These are phyloP conservation scores for Crypturellus undulatus DNA, from an alignment of 2,113 vertebrate genomes.

Conservation along the genomic window DNA sequence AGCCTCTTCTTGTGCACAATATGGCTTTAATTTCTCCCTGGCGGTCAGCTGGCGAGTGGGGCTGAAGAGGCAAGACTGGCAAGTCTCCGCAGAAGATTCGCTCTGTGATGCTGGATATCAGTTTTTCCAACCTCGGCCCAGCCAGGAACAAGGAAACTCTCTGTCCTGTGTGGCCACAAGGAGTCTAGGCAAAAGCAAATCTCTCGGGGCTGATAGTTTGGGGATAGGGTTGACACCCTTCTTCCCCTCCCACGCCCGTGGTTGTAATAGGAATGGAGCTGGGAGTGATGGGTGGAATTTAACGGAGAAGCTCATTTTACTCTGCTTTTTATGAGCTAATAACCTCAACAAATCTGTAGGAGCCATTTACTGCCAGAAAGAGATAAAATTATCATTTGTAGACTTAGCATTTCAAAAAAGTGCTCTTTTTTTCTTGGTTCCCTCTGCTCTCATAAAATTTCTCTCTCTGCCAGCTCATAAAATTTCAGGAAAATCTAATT, in stretches of 20 bases:
- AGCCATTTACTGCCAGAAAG: conserved; percentile 5
- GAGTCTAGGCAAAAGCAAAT: background rate
- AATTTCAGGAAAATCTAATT: conserved; percentile 44
- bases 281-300: background rate
- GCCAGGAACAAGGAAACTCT: background rate
- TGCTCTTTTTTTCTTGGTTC: background rate
- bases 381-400: conserved; percentile 13
- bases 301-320: background rate
- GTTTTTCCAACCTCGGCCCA: background rate
- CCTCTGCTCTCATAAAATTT: background rate
- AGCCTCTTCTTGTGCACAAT: background rate
- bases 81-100: background rate
- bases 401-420: conserved; percentile 8
- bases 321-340: background rate
- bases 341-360: conserved; percentile 3
- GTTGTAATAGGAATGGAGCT: background rate
- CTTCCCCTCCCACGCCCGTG: background rate
- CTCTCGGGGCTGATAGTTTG: background rate
- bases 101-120: background rate
- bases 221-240: background rate
- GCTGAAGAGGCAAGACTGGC: no score
- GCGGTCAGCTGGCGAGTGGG: background rate
- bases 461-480: conserved; percentile 32
- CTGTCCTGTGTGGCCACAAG: background rate
- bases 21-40: background rate